phyloP scores from a whole-genome alignment of 2,797 vertebrate genomes.

The Xenentodon cancila region DNA sequence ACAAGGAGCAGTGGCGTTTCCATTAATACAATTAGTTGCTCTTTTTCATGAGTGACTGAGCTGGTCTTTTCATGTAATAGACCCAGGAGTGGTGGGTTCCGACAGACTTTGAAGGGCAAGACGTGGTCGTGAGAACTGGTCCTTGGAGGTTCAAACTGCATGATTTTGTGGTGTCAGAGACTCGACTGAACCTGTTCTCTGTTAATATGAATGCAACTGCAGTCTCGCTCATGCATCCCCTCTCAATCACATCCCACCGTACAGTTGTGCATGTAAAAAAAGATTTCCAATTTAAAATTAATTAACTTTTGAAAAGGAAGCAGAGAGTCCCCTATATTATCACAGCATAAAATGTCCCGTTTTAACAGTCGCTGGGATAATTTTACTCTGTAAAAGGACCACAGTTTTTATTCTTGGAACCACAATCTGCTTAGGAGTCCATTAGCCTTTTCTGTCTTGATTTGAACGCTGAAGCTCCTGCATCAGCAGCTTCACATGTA shows the following conservation, averaged over 20 bases:
- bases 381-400: not conserved
- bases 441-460: conserved; percentile 2
- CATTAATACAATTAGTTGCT: conserved; percentile 57
- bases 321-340: conserved; percentile 13
- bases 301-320: conserved; percentile 38
- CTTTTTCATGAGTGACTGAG: conserved; percentile 25
- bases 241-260: conserved; percentile 13
- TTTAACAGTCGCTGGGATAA: conserved; percentile 20
- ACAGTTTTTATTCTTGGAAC: not conserved
- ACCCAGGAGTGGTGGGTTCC: conserved; percentile 44
- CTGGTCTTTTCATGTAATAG: conserved; percentile 30
- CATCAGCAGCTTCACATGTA: conserved; percentile 16
- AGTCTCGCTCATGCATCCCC: conserved; percentile 1
- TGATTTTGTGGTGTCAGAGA: conserved; percentile 8
- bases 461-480: conserved; percentile 39
- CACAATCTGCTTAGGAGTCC: conserved; percentile 22
- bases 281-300: conserved; percentile 65
- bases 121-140: not conserved
- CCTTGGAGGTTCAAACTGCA: conserved; percentile 19
- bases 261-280: conserved; percentile 16
- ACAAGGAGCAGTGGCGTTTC: conserved; percentile 38
- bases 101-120: conserved; percentile 14
- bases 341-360: conserved; percentile 2
- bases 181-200: not conserved
- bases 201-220: not conserved